These are phyloP conservation scores for Diadumene lineata DNA, from an alignment of 92 coral and sea anemone species.

Conservation along the genomic window DNA sequence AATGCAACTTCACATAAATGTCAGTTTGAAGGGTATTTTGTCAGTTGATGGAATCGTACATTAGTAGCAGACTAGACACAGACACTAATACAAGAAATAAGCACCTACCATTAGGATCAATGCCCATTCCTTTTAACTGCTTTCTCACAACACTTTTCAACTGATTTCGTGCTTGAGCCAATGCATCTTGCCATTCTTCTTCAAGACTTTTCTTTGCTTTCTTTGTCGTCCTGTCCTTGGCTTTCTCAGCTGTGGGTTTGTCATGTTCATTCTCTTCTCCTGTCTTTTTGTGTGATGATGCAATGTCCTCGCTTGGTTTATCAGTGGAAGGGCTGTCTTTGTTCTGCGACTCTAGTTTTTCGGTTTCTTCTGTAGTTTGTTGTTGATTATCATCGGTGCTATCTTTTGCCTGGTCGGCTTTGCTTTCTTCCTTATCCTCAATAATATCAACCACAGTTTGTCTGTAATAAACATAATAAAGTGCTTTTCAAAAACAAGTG, in stretches of 20 bases:
- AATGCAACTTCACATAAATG: no score
- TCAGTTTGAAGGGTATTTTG: no score
- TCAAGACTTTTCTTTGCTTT: constrained; percentile 27
- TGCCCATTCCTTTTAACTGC: constrained; percentile 51
- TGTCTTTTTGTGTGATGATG: constrained; percentile 10
- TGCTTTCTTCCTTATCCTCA: background rate
- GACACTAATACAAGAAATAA: no score
- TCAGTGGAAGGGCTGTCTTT: background rate
- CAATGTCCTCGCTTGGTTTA: background rate
- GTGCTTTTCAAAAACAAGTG: background rate
- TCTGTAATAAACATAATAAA: background rate
- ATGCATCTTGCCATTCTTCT: constrained; percentile 44
- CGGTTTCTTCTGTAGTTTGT: background rate
- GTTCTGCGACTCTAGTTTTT: background rate
- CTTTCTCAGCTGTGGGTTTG: background rate
- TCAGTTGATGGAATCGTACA: background rate
- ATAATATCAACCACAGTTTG: background rate
- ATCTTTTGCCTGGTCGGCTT: background rate
- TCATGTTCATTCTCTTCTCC: background rate
- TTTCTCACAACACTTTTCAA: constrained; percentile 44
- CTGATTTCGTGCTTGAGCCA: constrained; percentile 32
- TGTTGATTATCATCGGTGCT: background rate
- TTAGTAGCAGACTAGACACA: background rate
- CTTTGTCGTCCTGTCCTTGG: background rate
- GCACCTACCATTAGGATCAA: constrained; percentile 60